Base-by-base conservation (phyloP, 2,113 vertebrate species). In the Pollachius pollachius region DNA sequence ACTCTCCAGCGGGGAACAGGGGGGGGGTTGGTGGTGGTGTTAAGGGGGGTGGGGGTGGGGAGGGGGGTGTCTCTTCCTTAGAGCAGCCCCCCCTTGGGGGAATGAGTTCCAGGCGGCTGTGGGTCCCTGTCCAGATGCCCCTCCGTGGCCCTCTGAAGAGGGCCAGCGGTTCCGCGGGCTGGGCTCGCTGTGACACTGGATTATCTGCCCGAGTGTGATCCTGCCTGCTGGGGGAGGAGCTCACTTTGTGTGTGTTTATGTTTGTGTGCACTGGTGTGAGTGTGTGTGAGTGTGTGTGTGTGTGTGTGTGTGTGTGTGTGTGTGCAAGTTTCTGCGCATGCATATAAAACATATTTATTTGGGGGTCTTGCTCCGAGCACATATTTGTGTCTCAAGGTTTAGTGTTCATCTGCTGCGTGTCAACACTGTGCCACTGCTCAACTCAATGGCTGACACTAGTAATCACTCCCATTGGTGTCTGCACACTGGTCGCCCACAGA, bases 81-180 rank as follows among this genome's bases (percentile, higher is more conserved):
- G 15, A 80, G 76, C 70, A 88, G 82, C 88, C 81, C 74, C 62
- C 74, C 41, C 41, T 48, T 48, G 41, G 41, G 89, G 88, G 79
- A 85, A 86, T 80, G 68, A 84, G 82, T 86, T 85, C 80, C 74
- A 85, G 84, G 84, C 88, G 83, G 85, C 84, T 86, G 80, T 88
- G 87, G 85, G 88, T 89, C 88, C 87, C 81, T 81, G 86, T 90
- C 85, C 89, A 91, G 89, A 88, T 91, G 89, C 85, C 85, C 85
- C 78, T 67, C 80, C 87, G 86, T 9, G 41, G 41, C 7, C 41
- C 41, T 89, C 85, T 89, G 70, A 75, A 88, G 73, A 83, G 80
- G 83, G 82, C 87, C 87, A 83, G 81, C 81, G 89, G 88, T 85
- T 89, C 88, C 83, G 41, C 59, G 73, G 82, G 84, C 84, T 73